These are phyloP conservation scores for Neodiprion lecontei DNA, from an alignment of 1,140 invertebrate genomes.

Conservation along the genomic window DNA sequence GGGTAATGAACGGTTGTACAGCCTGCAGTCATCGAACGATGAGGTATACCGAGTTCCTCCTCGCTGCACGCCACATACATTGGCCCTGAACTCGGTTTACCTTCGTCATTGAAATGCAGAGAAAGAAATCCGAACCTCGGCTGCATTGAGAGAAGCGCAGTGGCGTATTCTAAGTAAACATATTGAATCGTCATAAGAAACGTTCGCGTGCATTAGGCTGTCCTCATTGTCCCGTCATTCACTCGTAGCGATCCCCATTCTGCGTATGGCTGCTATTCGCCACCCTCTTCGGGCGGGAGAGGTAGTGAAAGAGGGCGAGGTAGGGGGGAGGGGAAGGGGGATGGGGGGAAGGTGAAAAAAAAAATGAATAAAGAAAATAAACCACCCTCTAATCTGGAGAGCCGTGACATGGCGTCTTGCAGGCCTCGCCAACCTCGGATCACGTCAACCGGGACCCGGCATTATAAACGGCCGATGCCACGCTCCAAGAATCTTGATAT, in stretches of 20 bases:
- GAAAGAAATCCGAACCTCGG: constrained; percentile 50
- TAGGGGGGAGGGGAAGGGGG: neutral
- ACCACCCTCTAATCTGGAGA: neutral
- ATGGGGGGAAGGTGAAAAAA: neutral
- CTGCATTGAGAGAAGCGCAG: constrained; percentile 52
- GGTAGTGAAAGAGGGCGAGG: neutral
- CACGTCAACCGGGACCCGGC: neutral
- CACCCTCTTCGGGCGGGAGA: neutral
- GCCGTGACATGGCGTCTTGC: neutral
- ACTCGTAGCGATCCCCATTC: constrained; percentile 49
- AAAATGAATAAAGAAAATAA: neutral
- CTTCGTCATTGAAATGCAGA: constrained; percentile 48
- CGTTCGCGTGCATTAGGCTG: constrained; percentile 57
- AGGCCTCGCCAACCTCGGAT: neutral
- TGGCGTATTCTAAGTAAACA: constrained; percentile 40
- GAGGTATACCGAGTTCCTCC: neutral
- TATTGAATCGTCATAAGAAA: constrained; percentile 62
- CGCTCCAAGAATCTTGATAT: constrained; percentile 7
- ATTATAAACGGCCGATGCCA: neutral
- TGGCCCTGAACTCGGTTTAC: constrained; percentile 49
- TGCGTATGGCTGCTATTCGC: neutral
- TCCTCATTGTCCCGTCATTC: constrained; percentile 63
- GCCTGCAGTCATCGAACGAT: no score
- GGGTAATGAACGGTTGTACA: no score
- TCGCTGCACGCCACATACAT: neutral